Conservation (phyloP, 2,113 vertebrate species). For the Tiliqua scincoides region DNA sequence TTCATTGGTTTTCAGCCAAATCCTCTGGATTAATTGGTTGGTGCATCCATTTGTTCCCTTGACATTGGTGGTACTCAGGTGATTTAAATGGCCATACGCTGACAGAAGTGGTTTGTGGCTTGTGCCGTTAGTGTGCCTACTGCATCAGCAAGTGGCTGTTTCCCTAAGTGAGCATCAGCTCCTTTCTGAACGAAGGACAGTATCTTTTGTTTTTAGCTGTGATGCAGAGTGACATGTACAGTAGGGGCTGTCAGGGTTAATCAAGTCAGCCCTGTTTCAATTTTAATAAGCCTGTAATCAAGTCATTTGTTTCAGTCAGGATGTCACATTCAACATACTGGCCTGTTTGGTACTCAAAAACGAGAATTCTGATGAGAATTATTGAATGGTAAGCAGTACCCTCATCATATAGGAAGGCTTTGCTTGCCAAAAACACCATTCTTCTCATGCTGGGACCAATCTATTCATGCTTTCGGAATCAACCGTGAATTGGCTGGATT, state of each 20-base stretch:
- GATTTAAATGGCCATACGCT: constrained; percentile 14
- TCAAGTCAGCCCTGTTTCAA: constrained; percentile 64
- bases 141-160: constrained; percentile 37
- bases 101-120: constrained; percentile 41
- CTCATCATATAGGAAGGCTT: constrained; percentile 50
- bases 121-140: constrained; percentile 7
- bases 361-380: constrained; percentile 53
- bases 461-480: constrained; percentile 50
- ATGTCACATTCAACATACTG: constrained; percentile 66
- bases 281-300: constrained; percentile 74
- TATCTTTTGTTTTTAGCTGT: constrained; percentile 56
- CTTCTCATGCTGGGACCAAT: constrained; percentile 48
- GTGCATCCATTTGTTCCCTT: constrained; percentile 12
- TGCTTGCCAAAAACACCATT: constrained; percentile 58
- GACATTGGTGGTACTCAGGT: constrained; percentile 15
- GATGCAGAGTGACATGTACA: constrained; percentile 61
- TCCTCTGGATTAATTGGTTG: constrained; percentile 9
- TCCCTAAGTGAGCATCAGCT: not conserved
- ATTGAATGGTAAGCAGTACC: constrained; percentile 59
- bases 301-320: constrained; percentile 69
- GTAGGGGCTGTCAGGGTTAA: constrained; percentile 63
- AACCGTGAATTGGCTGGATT: constrained; percentile 50
- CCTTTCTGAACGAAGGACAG: constrained; percentile 44
- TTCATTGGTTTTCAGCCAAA: constrained; percentile 7
- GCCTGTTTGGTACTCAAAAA: constrained; percentile 58